Conservation (phyloP, 2,888 invertebrate genomes). For the Sinohyriopsis cumingii region DNA sequence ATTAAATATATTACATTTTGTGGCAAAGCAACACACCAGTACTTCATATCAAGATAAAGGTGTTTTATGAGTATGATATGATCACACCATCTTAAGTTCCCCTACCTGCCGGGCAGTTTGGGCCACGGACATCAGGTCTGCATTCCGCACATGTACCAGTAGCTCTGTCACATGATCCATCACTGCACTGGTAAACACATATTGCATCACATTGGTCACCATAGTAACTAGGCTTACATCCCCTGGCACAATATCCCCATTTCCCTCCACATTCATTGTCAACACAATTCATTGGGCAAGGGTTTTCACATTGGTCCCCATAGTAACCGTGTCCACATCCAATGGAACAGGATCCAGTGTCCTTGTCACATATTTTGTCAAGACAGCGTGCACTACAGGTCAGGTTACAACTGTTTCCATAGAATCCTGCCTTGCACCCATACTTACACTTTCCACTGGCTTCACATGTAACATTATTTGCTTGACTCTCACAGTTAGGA, state of each 20-base stretch:
- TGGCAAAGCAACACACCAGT: no score
- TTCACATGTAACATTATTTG: no score
- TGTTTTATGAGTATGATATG: no score
- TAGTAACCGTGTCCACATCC: conserved; percentile 20
- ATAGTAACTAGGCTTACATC: conserved; percentile 21
- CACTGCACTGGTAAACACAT: conserved; percentile 28
- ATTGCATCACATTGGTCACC: conserved; percentile 18
- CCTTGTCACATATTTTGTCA: conserved; percentile 15
- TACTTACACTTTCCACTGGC: neutral
- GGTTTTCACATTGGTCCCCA: conserved; percentile 16
- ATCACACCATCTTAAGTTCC: no score
- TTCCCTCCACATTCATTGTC: no score
- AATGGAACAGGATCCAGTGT: conserved; percentile 16
- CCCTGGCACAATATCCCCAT: conserved; percentile 18
- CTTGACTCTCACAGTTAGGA: no score
- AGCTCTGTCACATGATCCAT: conserved; percentile 16
- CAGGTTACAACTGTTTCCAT: conserved; percentile 14
- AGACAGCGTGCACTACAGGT: conserved; percentile 16
- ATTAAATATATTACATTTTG: no score
- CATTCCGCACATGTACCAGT: conserved; percentile 28
- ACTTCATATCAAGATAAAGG: no score
- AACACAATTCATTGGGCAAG: conserved; percentile 3
- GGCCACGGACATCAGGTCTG: conserved; percentile 13
- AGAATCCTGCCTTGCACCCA: conserved; percentile 18
- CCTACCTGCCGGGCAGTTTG: conserved; percentile 12